Percentiles rank a stretch among this genome's conserved stretches.
These are phyloP conservation scores for Zaprionus ghesquierei DNA, from an alignment of 1,140 invertebrate species.

Conservation along the genomic window DNA sequence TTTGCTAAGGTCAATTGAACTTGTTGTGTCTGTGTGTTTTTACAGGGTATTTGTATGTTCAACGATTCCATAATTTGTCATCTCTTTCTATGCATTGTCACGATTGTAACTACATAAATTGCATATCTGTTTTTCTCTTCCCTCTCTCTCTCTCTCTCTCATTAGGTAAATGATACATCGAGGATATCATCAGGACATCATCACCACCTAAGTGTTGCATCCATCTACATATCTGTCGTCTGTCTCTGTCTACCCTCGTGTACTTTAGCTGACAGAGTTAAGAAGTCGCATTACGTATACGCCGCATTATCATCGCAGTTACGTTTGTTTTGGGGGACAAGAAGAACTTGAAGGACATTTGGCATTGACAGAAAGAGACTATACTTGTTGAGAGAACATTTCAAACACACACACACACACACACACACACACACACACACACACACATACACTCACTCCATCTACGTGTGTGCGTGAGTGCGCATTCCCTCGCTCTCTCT, in stretches of 20 bases:
- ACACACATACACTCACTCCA: neutral
- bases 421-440: neutral
- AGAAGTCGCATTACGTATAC: conserved; percentile 28
- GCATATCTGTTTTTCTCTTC: neutral
- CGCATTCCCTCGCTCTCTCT: neutral
- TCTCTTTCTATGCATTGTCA: neutral
- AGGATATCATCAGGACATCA: conserved; percentile 8
- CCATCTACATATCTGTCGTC: conserved; percentile 16
- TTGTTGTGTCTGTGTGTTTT: neutral
- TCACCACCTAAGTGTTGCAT: conserved; percentile 54
- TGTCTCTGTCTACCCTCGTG: conserved; percentile 37
- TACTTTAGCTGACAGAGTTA: conserved; percentile 37
- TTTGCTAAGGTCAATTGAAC: neutral
- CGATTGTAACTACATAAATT: neutral
- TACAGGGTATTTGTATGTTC: neutral
- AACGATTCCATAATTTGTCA: neutral
- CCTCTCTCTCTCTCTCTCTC: conserved; percentile 37
- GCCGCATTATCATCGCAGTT: conserved; percentile 18
- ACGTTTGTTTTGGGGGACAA: no score
- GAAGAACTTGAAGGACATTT: conserved; percentile 3
- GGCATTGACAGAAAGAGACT: neutral
- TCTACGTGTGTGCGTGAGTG: conserved; percentile 2
- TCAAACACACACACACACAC: conserved; percentile 1
- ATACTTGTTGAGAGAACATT: conserved; percentile 6
- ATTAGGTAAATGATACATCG: conserved; percentile 51